phyloP scores from a whole-genome alignment of 2,113 vertebrate genomes.

The Cryptotis parvus region DNA sequence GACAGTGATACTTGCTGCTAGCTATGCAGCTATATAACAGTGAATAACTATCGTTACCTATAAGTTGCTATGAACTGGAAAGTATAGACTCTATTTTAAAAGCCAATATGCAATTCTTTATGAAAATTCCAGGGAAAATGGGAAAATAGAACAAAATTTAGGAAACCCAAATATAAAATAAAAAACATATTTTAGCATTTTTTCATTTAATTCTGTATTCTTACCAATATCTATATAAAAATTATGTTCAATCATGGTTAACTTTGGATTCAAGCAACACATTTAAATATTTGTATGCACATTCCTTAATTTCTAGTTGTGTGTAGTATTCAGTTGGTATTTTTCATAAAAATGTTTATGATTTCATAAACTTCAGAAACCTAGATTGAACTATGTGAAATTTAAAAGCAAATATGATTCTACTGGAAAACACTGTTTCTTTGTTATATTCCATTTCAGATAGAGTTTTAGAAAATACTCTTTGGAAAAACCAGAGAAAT shows the following conservation, averaged over 20 bases:
- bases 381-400: conserved; percentile 1
- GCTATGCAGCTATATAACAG: conserved; percentile 33
- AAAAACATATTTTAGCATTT: no score
- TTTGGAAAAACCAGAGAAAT: neutral
- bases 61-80: neutral
- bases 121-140: conserved; percentile 8
- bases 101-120: neutral
- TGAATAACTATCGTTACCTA: neutral
- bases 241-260: neutral
- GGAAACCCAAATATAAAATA: no score
- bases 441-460: neutral
- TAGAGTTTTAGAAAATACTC: conserved; percentile 28
- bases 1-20: no score
- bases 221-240: neutral
- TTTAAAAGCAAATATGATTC: neutral
- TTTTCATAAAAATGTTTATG: no score
- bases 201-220: neutral
- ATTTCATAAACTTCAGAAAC: no score
- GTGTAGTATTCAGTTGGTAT: conserved; percentile 11
- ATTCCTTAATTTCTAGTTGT: conserved; percentile 26
- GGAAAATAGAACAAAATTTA: no score
- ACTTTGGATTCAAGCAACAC: neutral
- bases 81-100: neutral
- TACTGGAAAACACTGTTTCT: neutral
- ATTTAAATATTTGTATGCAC: neutral